A percentile compares a stretch with the other conserved stretches of the same genome.
Evolutionary conservation across 2,113 vertebrate genomes (phyloP).

Genomic region (Alexandromys fortis): DNA sequence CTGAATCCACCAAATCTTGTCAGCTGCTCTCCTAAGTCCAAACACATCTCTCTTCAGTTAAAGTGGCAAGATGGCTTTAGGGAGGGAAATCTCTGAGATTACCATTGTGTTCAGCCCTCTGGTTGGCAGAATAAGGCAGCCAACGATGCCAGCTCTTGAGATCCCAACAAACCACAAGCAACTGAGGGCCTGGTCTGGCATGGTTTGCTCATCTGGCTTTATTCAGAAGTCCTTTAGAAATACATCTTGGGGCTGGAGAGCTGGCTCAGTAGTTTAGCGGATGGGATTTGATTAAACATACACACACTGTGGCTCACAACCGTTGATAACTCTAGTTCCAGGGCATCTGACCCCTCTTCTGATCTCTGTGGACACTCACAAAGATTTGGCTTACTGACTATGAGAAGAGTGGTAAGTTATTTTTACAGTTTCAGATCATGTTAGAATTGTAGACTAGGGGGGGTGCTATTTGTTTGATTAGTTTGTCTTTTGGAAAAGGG

Average conservation of each 20-base stretch:
- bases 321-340: neutral
- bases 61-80: slow-evolving; percentile 32
- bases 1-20: slow-evolving; percentile 61
- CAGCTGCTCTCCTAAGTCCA: slow-evolving; percentile 56
- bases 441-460: neutral
- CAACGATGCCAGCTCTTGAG: neutral
- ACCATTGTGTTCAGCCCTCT: neutral
- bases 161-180: slow-evolving; percentile 15
- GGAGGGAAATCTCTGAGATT: slow-evolving; percentile 14
- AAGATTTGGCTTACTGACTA: neutral
- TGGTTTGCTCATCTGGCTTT: neutral
- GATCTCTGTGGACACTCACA: neutral
- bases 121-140: slow-evolving; percentile 1
- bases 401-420: neutral
- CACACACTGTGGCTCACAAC: neutral
- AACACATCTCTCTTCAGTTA: slow-evolving; percentile 34
- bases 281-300: neutral
- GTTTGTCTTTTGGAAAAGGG: neutral
- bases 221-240: neutral
- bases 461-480: neutral
- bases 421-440: neutral
- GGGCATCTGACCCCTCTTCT: neutral
- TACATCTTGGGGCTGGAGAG: neutral
- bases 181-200: neutral
- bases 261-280: neutral